phyloP scores from a whole-genome alignment of 1,140 invertebrate species.

The Brachionus rotundiformis region DNA sequence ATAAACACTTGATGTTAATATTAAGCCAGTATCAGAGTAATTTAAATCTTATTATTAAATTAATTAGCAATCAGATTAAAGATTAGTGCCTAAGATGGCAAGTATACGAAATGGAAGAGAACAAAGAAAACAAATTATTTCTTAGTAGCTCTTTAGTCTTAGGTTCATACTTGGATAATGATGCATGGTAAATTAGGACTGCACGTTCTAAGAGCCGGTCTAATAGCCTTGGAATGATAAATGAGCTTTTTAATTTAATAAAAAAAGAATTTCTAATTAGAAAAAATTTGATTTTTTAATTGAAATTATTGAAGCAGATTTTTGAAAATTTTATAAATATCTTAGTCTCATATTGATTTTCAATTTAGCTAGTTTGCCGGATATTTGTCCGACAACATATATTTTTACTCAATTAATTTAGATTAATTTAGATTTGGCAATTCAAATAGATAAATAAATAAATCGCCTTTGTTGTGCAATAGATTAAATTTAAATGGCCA shows the following conservation, averaged over 20 bases:
- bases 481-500: background rate
- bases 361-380: background rate
- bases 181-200: background rate
- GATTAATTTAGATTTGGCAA: background rate
- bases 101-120: background rate
- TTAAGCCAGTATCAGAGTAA: background rate
- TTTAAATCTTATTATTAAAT: background rate
- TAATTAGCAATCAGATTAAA: background rate
- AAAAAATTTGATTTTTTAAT: background rate
- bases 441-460: background rate
- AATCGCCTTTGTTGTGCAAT: background rate
- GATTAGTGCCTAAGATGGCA: background rate
- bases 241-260: background rate
- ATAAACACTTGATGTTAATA: background rate
- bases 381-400: slow-evolving; percentile 12
- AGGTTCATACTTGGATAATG: background rate
- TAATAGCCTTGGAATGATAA: slow-evolving; percentile 8
- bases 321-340: background rate
- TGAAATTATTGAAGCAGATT: slow-evolving; percentile 15
- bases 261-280: background rate
- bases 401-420: background rate
- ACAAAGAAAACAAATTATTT: too few relatives aligned
- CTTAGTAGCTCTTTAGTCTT: too few relatives aligned
- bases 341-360: background rate
- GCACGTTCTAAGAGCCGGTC: background rate